phyloP scores from a whole-genome alignment of 2,113 vertebrate species.

The Malurus alboscapulatus region DNA sequence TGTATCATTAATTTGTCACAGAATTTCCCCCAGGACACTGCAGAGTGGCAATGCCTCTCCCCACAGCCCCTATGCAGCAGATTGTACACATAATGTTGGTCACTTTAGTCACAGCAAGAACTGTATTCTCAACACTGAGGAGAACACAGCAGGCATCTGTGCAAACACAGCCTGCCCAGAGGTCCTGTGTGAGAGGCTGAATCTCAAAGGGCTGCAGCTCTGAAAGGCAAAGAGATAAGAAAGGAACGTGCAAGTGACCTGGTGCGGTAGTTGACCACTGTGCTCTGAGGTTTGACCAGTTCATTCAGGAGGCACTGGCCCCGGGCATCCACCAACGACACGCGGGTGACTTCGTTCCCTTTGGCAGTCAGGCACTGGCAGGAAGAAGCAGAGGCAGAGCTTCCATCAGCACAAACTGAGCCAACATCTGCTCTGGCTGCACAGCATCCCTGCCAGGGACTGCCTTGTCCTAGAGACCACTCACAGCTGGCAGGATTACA shows the following conservation, averaged over 20 bases:
- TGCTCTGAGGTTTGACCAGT: slow-evolving; percentile 81
- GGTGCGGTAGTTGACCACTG: slow-evolving; percentile 84
- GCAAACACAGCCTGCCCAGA: background rate
- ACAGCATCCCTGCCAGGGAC: background rate
- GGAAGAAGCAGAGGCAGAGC: background rate
- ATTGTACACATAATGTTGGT: accelerated
- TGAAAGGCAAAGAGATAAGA: background rate
- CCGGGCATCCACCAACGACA: slow-evolving; percentile 83
- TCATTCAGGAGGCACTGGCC: slow-evolving; percentile 85
- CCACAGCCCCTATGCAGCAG: background rate
- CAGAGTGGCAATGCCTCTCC: background rate
- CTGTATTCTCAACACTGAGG: background rate
- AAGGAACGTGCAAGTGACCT: slow-evolving; percentile 64
- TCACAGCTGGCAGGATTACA: background rate
- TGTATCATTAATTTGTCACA: background rate
- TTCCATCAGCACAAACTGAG: background rate
- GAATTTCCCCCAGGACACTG: background rate
- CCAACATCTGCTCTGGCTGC: background rate
- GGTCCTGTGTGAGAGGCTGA: background rate
- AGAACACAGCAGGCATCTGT: background rate
- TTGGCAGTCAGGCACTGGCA: slow-evolving; percentile 81
- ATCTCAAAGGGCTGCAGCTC: background rate
- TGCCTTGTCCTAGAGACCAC: background rate
- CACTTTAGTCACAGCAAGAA: background rate
- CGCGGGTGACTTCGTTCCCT: slow-evolving; percentile 79